phyloP scores from a whole-genome alignment of 1,140 invertebrate species.

The Drosophila neocordata region DNA sequence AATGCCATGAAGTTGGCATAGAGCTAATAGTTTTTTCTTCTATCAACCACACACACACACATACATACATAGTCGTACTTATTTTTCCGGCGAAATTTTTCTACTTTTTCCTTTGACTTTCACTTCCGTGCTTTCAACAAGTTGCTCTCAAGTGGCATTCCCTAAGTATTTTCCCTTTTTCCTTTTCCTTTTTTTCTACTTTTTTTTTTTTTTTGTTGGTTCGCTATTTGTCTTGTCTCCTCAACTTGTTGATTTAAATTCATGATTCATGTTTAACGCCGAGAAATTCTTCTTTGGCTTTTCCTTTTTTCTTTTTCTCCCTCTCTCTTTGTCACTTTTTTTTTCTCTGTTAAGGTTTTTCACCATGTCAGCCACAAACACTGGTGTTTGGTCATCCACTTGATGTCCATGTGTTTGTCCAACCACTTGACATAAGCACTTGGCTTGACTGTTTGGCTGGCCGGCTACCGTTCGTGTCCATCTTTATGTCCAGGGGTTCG shows the following conservation, averaged over 20 bases:
- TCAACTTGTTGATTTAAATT: constrained; percentile 78
- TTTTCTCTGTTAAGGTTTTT: constrained; percentile 23
- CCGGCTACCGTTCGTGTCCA: constrained; percentile 1
- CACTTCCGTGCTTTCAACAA: constrained; percentile 72
- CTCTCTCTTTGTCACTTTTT: not conserved
- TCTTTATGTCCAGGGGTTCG: constrained; percentile 6
- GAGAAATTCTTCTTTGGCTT: constrained; percentile 17
- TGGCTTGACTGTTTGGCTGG: constrained; percentile 19
- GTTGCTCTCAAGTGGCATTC: constrained; percentile 61
- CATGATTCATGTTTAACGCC: constrained; percentile 61
- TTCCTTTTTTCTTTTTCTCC: not conserved
- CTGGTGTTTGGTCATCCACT: constrained; percentile 51
- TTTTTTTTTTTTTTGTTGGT: constrained; percentile 28
- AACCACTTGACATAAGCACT: constrained; percentile 79
- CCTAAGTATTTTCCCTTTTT: constrained; percentile 39
- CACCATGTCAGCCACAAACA: constrained; percentile 62
- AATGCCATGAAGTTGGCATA: constrained; percentile 45
- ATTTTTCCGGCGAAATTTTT: constrained; percentile 27
- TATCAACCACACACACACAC: not conserved
- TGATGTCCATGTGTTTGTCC: constrained; percentile 77
- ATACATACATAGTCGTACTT: too few species aligned
- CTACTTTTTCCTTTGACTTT: constrained; percentile 72
- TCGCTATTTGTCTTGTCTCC: not conserved
- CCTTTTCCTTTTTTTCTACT: constrained; percentile 28
- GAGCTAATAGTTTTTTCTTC: constrained; percentile 70